These are phyloP conservation scores for Hyperopisus bebe DNA, from an alignment of 2,113 vertebrate species.

Conservation along the genomic window DNA sequence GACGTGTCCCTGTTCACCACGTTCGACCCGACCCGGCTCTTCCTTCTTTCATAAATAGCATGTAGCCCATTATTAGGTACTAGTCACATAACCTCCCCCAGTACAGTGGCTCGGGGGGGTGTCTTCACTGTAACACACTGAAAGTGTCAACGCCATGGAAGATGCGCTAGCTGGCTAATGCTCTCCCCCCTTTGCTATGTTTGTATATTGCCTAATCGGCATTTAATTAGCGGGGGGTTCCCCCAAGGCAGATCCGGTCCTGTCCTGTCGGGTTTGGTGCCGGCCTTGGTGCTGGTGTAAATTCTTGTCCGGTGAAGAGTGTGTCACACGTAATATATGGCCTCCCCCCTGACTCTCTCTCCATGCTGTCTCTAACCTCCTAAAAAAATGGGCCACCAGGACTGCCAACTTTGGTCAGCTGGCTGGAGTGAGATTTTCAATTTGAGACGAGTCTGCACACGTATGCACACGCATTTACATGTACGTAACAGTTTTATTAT, in stretches of 20 bases:
- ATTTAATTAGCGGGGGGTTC: neutral
- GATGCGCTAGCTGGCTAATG: neutral
- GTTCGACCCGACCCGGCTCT: neutral
- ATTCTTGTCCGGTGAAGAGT: conserved; percentile 31
- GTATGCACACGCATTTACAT: neutral
- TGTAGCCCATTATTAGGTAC: neutral
- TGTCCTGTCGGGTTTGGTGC: neutral
- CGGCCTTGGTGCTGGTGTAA: neutral
- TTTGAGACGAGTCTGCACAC: too few species aligned
- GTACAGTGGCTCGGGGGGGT: neutral
- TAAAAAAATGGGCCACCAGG: conserved; percentile 32
- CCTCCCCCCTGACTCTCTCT: conserved; percentile 5
- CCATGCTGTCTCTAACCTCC: neutral
- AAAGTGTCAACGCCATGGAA: neutral
- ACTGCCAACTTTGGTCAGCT: neutral
- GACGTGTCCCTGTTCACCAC: neutral
- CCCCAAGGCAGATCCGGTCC: neutral
- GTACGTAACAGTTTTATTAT: neutral
- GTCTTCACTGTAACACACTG: neutral
- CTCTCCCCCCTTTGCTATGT: neutral
- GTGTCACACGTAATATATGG: conserved; percentile 61
- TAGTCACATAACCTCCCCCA: neutral
- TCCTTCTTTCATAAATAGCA: neutral
- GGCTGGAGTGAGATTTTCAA: neutral
- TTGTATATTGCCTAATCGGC: neutral